Base-by-base conservation (phyloP, 1,140 invertebrate genomes). In the Cherax quadricarinatus region DNA sequence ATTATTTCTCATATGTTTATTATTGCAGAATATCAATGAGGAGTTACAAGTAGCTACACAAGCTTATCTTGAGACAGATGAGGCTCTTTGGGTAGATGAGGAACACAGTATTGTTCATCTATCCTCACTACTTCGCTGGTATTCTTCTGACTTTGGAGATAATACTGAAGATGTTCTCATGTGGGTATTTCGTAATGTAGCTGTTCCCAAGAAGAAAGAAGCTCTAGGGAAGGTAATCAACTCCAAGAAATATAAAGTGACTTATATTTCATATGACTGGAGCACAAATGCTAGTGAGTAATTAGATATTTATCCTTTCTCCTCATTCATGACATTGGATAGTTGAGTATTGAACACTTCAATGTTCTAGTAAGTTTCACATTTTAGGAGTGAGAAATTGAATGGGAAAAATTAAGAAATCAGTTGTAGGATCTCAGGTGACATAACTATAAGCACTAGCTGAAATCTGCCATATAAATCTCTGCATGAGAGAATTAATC, bases 121-220 rank as follows among this genome's bases (percentile, higher is more conserved):
- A 12, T 94, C 93, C 60, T 90, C 85, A 82, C 89, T 94, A 24
- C 86, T 94, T 62, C 89, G 91, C 16, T 94, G 93, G 93, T 94
- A 94, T 79, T 66, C 84, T 30, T 70, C 73, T 14, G 93, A 94
- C 73, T 94, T 94, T 82, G 93, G 93, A 60, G 75, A 88, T 18
- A 78, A 88, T 3, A 30, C 57, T 18, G 83, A 91, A 79, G 93
- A 91, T 10, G 86, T 93, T 57, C 73, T 94, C 41, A 24, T 51
- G 21, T 94, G 93, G 93, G 90, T 93, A 3, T 48, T 49, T 12
- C 88, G 84, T 10, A 86, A 88, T 86, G 83, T 88, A 24, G 48
- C 79, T 51, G 48, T 78, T 14, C 41, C 85, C 4, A 75, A 88
- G 41, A 91, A 91, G 66, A 88, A 88, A 53, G 89, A 75, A 48